Evolutionary conservation across 92 coral and sea anemone species (phyloP).

Genomic region (Porites cylindrica): DNA sequence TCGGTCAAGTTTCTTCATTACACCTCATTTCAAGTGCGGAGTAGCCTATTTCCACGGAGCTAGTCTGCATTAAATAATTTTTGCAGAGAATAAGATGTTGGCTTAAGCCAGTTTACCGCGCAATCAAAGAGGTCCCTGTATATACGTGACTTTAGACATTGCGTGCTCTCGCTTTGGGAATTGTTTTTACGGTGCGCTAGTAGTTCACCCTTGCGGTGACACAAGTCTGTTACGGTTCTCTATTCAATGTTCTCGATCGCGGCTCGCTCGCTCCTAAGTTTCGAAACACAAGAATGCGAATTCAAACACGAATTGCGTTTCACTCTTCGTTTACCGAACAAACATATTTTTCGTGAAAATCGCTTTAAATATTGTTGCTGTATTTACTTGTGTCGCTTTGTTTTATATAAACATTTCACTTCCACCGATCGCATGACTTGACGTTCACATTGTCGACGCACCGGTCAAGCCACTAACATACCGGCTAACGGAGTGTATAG

Average conservation of each 20-base stretch:
- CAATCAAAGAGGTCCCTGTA: constrained; percentile 33
- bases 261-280: not conserved
- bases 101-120: constrained; percentile 22
- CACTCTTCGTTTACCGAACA: constrained; percentile 45
- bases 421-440: constrained; percentile 27
- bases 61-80: constrained; percentile 6
- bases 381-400: constrained; percentile 55
- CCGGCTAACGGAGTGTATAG: not conserved
- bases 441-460: constrained; percentile 17
- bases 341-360: constrained; percentile 51
- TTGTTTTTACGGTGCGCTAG: constrained; percentile 26
- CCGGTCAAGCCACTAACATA: constrained; percentile 9
- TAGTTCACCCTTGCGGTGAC: constrained; percentile 6
- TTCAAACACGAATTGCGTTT: constrained; percentile 6
- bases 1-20: constrained; percentile 13
- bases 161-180: constrained; percentile 57
- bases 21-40: not conserved
- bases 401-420: constrained; percentile 61
- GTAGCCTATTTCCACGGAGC: not conserved
- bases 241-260: not conserved
- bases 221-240: not conserved
- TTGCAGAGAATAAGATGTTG: constrained; percentile 16
- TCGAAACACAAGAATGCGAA: constrained; percentile 35
- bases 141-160: constrained; percentile 47
- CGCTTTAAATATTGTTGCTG: constrained; percentile 54